A percentile compares a stretch with the other conserved stretches of the same genome.
Evolutionary conservation across 2,797 vertebrate genomes (phyloP).

Genomic region (Centropyge bicolor): DNA sequence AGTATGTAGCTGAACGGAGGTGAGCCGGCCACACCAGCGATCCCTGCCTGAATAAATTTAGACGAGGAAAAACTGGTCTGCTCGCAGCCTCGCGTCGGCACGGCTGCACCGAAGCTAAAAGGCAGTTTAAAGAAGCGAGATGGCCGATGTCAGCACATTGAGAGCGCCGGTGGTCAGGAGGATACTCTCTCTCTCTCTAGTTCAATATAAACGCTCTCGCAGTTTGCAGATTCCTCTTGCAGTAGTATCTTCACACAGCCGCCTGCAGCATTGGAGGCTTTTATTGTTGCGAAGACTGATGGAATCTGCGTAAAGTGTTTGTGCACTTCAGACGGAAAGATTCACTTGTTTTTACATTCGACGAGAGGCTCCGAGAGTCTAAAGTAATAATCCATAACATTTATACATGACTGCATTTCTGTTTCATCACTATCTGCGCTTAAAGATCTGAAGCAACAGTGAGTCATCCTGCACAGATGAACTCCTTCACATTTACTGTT

Average conservation of each 20-base stretch:
- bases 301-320: neutral
- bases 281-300: constrained; percentile 10
- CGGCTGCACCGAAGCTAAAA: constrained; percentile 60
- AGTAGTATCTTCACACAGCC: neutral
- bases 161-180: constrained; percentile 50
- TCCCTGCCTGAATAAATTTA: constrained; percentile 53
- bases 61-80: constrained; percentile 53
- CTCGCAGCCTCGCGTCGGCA: constrained; percentile 64
- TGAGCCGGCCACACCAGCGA: constrained; percentile 38
- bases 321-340: neutral
- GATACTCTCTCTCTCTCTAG: constrained; percentile 21
- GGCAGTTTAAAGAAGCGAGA: constrained; percentile 60
- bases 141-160: constrained; percentile 69
- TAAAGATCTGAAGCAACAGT: neutral
- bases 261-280: constrained; percentile 1
- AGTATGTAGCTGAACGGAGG: constrained; percentile 29
- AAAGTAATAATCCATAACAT: constrained; percentile 17
- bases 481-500: neutral
- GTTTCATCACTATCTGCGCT: neutral
- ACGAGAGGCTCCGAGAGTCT: neutral
- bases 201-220: constrained; percentile 37
- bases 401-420: neutral
- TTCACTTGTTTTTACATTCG: constrained; percentile 7
- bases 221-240: constrained; percentile 28
- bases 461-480: neutral